A percentile compares a stretch with the other conserved stretches of the same genome.
Conservation (phyloP, 2,888 invertebrate species). For the Agrochola macilenta region DNA sequence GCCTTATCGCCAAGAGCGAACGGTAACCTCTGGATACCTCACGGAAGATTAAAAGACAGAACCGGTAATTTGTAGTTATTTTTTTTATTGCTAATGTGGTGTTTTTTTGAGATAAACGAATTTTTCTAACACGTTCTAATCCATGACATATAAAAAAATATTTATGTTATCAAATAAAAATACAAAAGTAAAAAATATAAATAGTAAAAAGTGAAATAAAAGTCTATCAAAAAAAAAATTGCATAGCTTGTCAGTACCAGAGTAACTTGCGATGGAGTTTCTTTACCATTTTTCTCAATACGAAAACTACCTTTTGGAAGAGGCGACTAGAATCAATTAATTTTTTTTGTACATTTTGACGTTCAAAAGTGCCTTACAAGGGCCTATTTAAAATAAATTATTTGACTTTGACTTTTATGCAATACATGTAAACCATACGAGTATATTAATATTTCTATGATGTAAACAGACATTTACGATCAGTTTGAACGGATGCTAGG, state of each 20-base stretch:
- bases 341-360: too few species aligned
- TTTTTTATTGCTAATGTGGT: neutral
- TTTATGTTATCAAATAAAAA: too few species aligned
- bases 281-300: too few species aligned
- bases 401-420: too few species aligned
- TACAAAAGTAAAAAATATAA: too few species aligned
- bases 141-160: neutral
- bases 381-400: too few species aligned
- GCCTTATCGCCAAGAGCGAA: neutral
- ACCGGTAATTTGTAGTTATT: neutral
- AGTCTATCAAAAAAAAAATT: too few species aligned
- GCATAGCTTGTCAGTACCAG: neutral
- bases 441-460: too few species aligned
- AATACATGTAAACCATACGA: neutral
- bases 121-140: neutral
- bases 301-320: too few species aligned
- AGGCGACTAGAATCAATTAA: too few species aligned
- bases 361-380: too few species aligned
- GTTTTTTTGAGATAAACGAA: neutral
- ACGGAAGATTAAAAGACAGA: neutral
- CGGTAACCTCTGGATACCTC: neutral
- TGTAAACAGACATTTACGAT: conserved; percentile 1
- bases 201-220: neutral
- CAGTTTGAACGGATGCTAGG: neutral
- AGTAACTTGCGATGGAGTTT: too few species aligned